Base-by-base conservation (phyloP, 37 sponge, comb jelly and placozoan genomes). In the Crambe crambe region DNA sequence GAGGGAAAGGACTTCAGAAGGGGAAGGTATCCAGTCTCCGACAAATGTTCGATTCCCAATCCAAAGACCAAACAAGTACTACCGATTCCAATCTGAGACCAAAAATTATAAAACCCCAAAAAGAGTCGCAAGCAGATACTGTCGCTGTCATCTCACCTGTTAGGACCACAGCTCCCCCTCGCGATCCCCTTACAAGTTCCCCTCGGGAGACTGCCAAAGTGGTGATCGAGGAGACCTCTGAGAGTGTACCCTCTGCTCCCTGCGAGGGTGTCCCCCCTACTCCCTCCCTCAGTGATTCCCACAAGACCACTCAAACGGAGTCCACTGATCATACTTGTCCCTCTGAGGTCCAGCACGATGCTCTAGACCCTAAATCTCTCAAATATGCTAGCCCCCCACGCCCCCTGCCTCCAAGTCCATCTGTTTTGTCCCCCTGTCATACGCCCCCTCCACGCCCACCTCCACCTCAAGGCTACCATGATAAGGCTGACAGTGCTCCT, bases 361-460 rank as follows among this genome's bases (percentile, higher is more conserved):
- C n/a, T 12, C 51, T 15, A 12, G 51, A 47, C 10, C 12, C 51
- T 47, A 6, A 47, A 47, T 15, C 51, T 47, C 12, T 51, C 1
- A 23, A 35, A 57, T 34, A 26, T 23, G 34, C 62, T 18, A 58
- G 38, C 1, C 62, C 72, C 21, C 72, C 72, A 18, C 22, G 62
- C 23, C 78, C 65, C 0, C 30, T 34, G 15, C 67, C 51, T 2
- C 59, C 59, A 34, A 47, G 29, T 25, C 58, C 59, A 74, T 25
- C 29, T n/a, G 73, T 10, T 42, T 43, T 78, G 54, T 34, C 68
- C 20, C 56, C 56, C 79, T 51, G 18, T 44, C n/a, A 42, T 65
- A 29, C 59, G 58, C 70, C 77, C 69, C 42, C 84, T 1, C 84
- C 84, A 38, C 84, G 77, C 60, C 84, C 84, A 37, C 84, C 76